Percentiles rank a stretch among this genome's conserved stretches.
These are phyloP conservation scores for Ahaetulla prasina DNA, from an alignment of 2,113 vertebrate species.

Conservation along the genomic window DNA sequence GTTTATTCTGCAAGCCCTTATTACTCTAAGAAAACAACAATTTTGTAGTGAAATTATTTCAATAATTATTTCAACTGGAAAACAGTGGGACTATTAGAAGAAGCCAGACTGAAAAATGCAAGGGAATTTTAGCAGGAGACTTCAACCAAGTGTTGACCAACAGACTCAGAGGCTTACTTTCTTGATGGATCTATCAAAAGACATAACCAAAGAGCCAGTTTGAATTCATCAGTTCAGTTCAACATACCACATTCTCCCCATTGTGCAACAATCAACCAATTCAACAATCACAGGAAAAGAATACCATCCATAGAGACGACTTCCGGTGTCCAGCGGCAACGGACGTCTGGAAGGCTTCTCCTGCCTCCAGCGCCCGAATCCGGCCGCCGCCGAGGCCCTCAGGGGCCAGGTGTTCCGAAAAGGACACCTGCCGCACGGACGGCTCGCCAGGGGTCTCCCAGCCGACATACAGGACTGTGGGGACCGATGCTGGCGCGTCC, in stretches of 20 bases:
- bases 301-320: background rate
- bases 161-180: background rate
- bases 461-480: too few relatives aligned
- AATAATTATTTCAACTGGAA: background rate
- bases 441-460: too few relatives aligned
- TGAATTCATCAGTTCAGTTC: background rate
- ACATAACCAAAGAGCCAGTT: background rate
- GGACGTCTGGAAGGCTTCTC: too few relatives aligned
- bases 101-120: background rate
- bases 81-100: background rate
- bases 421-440: too few relatives aligned
- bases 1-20: background rate
- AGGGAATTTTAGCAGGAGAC: background rate
- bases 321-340: too few relatives aligned
- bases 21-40: background rate
- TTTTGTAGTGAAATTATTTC: background rate
- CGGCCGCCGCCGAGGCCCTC: too few relatives aligned
- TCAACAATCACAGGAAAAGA: background rate
- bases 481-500: too few relatives aligned
- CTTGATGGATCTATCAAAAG: background rate
- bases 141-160: background rate
- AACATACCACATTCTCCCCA: background rate
- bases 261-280: background rate
- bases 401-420: too few relatives aligned
- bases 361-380: too few relatives aligned